phyloP scores from a whole-genome alignment of 2,888 invertebrate genomes.

The Oscheius sp. region DNA sequence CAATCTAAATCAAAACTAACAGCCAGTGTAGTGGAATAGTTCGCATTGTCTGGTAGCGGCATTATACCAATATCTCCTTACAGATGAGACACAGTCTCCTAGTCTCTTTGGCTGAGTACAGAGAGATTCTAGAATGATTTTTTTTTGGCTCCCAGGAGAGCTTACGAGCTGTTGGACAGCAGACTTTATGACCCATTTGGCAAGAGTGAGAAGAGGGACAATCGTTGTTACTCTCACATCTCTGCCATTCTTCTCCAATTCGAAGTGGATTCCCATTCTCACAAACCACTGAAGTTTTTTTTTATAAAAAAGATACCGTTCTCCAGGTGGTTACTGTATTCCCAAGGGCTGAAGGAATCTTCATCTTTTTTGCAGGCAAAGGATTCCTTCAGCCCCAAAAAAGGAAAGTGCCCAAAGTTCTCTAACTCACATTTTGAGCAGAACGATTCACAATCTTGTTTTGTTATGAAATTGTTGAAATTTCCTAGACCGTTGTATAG shows the following conservation, averaged over 20 bases:
- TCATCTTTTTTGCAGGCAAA: not conserved
- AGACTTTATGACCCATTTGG: slow-evolving; percentile 63
- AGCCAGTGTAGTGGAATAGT: slow-evolving; percentile 57
- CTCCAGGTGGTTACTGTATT: not conserved
- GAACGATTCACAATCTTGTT: slow-evolving; percentile 65
- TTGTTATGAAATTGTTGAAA: slow-evolving; percentile 65
- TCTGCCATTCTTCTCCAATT: slow-evolving; percentile 66
- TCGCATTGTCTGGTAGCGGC: slow-evolving; percentile 63
- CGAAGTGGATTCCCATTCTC: slow-evolving; percentile 65
- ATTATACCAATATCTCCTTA: slow-evolving; percentile 65
- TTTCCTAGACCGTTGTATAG: slow-evolving; percentile 65
- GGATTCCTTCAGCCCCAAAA: not conserved
- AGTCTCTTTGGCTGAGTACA: slow-evolving; percentile 66
- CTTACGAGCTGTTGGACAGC: slow-evolving; percentile 67
- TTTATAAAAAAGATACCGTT: not conserved
- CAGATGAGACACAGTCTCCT: slow-evolving; percentile 63
- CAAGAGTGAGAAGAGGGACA: slow-evolving; percentile 63
- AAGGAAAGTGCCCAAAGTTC: too few species aligned
- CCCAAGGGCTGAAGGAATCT: not conserved
- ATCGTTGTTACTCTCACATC: slow-evolving; percentile 60
- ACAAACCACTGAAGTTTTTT: slow-evolving; percentile 58
- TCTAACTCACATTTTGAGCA: slow-evolving; percentile 62
- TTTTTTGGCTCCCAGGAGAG: not conserved
- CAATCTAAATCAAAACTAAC: slow-evolving; percentile 39
- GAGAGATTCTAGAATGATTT: slow-evolving; percentile 50